Evolutionary conservation across 2,113 vertebrate genomes (phyloP), one percentile per base, ranked within the genome.

Genomic region (Recurvirostra avosetta): DNA sequence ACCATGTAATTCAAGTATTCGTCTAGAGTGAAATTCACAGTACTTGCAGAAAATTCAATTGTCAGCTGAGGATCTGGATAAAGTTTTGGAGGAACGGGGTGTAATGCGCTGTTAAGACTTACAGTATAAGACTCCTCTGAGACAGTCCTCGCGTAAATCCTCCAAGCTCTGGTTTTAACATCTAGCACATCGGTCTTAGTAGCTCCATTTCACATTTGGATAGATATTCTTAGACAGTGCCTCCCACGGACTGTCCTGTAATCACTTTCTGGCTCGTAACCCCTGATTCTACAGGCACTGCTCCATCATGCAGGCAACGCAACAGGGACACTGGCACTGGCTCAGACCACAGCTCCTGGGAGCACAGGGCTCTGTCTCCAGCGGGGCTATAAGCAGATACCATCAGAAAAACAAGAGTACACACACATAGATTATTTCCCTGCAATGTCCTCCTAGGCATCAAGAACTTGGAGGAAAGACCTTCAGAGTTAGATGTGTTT

Each of bases 371-470:
- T 41, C 45, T 23, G 11, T 10, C 34, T 36, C 36, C 26, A 30
- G 4, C 5, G 4, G 19, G 8, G 17, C 15, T 34, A 19, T 6
- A 34, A 22, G 32, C 52, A 49, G 50, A 52, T 26, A 9, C 13
- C 17, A 21, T 27, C 19, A 19, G 19, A 58, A 36, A 63, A 86
- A 52, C 3, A 50, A 32, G 8, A 71, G 20, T 14, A 53, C 29
- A 15, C 1, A 1, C 9, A 63, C 7, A 9, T 6, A 5, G 2
- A 14, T 25, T 61, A 61, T 43, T 43, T 55, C 8, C 29, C 34
- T n/a, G 11, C 38, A 9, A 12, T 2, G 8, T 50, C 34, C 29
- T 76, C 34, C 12, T 5, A 47, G 34, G 15, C 41, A 75, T 17
- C 15, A 22, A 36, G 49, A 47, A 47, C 34, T 58, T 79, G 22